These are phyloP conservation scores for Falco berigora DNA, from an alignment of 2,797 vertebrate genomes.

Conservation along the genomic window DNA sequence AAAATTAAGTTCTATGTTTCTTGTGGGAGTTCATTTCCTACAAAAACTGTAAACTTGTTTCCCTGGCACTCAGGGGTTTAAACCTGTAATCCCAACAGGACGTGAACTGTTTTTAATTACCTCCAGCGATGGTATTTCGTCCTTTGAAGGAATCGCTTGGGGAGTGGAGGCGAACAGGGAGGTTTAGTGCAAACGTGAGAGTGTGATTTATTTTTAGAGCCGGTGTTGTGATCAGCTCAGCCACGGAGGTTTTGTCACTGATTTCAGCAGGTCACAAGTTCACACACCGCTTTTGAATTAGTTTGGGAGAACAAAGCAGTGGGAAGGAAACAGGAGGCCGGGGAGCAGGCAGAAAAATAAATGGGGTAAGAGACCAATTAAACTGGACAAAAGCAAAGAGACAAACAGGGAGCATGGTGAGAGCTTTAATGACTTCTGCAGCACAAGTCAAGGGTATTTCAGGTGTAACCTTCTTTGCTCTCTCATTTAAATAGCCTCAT, in stretches of 20 bases:
- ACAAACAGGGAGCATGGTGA: background rate
- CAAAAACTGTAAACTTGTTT: constrained; percentile 13
- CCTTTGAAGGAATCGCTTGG: background rate
- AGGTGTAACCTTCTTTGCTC: background rate
- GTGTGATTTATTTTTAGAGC: background rate
- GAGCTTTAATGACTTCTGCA: background rate
- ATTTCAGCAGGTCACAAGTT: background rate
- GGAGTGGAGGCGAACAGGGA: background rate
- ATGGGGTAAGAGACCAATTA: background rate
- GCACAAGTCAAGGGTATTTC: background rate
- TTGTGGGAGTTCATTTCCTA: constrained; percentile 27
- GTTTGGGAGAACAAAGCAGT: background rate
- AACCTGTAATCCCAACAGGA: background rate
- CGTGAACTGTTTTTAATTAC: background rate
- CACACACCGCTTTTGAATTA: background rate
- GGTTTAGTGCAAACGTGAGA: background rate
- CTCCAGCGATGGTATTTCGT: background rate
- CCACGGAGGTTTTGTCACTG: background rate
- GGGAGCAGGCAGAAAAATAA: background rate
- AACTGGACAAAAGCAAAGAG: background rate
- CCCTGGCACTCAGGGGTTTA: background rate
- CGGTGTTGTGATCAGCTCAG: background rate
- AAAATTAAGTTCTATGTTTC: constrained; percentile 54
- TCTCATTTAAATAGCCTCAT: background rate
- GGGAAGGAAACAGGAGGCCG: background rate